Conservation (phyloP, 2,113 vertebrate genomes). For the Tamias sibiricus region DNA sequence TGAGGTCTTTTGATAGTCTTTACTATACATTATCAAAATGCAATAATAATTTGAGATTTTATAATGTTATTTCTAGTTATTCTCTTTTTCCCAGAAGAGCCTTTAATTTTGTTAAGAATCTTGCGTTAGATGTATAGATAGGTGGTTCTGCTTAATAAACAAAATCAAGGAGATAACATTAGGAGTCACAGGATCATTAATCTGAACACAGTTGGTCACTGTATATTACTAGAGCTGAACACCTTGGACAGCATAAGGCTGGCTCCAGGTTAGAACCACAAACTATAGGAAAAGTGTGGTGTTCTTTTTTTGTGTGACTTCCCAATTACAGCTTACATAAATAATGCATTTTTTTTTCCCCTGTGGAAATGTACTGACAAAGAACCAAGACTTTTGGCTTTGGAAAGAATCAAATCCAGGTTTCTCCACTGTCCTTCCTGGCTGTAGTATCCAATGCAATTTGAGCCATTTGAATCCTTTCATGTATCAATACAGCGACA, state of each 20-base stretch:
- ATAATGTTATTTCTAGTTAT: neutral
- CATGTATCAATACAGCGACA: neutral
- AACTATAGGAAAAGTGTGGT: neutral
- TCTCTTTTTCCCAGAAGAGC: neutral
- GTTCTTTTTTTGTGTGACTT: neutral
- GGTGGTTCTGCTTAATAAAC: conserved; percentile 23
- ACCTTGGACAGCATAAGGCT: neutral
- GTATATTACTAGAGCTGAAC: neutral
- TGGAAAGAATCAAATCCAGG: neutral
- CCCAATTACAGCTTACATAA: neutral
- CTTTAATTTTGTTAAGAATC: conserved; percentile 40
- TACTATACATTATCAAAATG: conserved; percentile 13
- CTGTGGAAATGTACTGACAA: neutral
- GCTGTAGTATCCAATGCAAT: neutral
- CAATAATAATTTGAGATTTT: neutral
- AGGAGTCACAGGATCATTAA: neutral
- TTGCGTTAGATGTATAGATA: neutral
- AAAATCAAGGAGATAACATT: neutral
- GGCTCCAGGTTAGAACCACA: neutral
- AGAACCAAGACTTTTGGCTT: neutral
- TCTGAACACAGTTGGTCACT: neutral
- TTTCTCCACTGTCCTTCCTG: neutral
- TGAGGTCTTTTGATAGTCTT: conserved; percentile 5
- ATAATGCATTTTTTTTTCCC: neutral
- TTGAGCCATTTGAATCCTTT: neutral